Evolutionary conservation across 2,888 invertebrate genomes (phyloP), one percentile per base, ranked within the genome.

Genomic region (Amiota minor): DNA sequence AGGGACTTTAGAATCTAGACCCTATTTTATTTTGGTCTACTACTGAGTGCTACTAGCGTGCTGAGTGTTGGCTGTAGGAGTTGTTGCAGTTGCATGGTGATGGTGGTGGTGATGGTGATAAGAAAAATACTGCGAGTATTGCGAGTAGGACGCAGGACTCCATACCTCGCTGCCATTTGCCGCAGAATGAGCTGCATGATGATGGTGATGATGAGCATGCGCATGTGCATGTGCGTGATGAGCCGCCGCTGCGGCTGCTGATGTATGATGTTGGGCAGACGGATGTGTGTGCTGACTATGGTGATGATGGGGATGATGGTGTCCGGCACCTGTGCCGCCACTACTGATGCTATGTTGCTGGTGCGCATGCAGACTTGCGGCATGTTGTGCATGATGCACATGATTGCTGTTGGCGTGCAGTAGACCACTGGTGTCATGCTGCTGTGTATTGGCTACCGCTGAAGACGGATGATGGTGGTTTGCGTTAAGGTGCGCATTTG

Each of bases 81-180:
- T 90, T 74, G 78, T 61, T 62, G 71, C 61, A 61, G 75, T 73
- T 70, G 77, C 74, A 79, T 85, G 86, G 76, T 82, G 85, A 74
- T 87, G 87, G 80, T 82, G 82, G 78, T 85, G 85, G 74, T 87
- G 88, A 89, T 92, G 92, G 91, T 92, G 92, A 90, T 92, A 92
- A 89, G 92, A 91, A 91, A 92, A 92, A 91, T 92, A 92, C 91
- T 92, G 92, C 86, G 88, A 88, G 90, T 92, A 92, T 91, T 92
- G 91, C 89, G 92, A 91, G 90, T 92, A 90, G 79, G 89, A 87
- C 82, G 90, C 90, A 79, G 90, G 89, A 87, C 89, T 88, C 90
- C 92, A 92, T 92, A 93, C 92, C 92, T 92, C 92, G 91, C 91
- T 90, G 90, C 91, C 91, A 23, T 80, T 82, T 0, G 84, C 86